Evolutionary conservation across 2,797 vertebrate species (phyloP).

Genomic region (Lutjanus argentimaculatus): DNA sequence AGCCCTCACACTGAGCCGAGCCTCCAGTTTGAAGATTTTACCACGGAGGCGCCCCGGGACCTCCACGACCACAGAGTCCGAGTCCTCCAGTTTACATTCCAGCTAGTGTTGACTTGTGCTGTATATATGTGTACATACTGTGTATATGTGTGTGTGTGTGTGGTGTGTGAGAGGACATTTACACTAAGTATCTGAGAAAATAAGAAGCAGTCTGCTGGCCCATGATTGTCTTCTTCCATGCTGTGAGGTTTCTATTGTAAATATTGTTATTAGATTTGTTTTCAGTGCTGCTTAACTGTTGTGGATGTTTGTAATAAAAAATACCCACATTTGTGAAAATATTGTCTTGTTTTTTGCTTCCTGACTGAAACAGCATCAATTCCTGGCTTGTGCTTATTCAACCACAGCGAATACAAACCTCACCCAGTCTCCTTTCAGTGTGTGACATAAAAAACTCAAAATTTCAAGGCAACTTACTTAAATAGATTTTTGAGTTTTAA

Average conservation of each 20-base stretch:
- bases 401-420: not conserved
- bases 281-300: conserved; percentile 15
- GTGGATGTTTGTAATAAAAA: conserved; percentile 76
- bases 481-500: too few relatives aligned
- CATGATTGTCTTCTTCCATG: conserved; percentile 61
- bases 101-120: conserved; percentile 84
- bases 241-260: conserved; percentile 63
- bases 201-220: conserved; percentile 75
- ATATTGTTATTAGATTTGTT: conserved; percentile 45
- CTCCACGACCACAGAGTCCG: conserved; percentile 96
- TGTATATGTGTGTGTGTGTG: conserved; percentile 35
- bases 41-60: conserved; percentile 92
- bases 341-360: conserved; percentile 31
- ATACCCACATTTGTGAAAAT: conserved; percentile 16
- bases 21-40: conserved; percentile 95
- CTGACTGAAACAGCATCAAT: conserved; percentile 44
- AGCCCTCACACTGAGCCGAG: conserved; percentile 92
- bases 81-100: conserved; percentile 98
- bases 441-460: not conserved
- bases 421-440: not conserved
- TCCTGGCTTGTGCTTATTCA: not conserved
- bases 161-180: conserved; percentile 22
- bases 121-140: conserved; percentile 21
- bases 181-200: conserved; percentile 30
- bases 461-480: too few relatives aligned